Evolutionary conservation across 2,888 invertebrate genomes (phyloP).

Genomic region (Chouioia cunea): DNA sequence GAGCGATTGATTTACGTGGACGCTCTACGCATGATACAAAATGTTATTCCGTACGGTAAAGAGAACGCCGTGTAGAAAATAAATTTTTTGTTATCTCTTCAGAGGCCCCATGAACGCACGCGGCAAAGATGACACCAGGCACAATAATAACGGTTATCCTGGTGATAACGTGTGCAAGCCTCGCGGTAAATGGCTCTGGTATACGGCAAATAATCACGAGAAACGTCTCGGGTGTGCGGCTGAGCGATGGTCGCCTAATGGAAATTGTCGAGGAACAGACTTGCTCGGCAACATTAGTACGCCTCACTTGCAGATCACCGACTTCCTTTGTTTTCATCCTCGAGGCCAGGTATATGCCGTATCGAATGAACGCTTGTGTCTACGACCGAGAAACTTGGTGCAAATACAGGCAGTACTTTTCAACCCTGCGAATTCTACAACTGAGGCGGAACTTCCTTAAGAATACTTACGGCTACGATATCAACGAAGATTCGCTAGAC

Average conservation of each 20-base stretch:
- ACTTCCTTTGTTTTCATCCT: conserved; percentile 62
- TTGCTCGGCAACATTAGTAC: conserved; percentile 59
- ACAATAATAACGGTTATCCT: conserved; percentile 54
- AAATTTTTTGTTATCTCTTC: background rate
- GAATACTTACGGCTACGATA: conserved; percentile 59
- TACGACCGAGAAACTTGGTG: conserved; percentile 48
- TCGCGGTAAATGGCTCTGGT: conserved; percentile 29
- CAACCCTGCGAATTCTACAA: conserved; percentile 27
- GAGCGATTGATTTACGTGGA: too few species aligned
- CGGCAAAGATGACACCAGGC: conserved; percentile 56
- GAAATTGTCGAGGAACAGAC: conserved; percentile 62
- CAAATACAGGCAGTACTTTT: conserved; percentile 30
- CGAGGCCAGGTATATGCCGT: conserved; percentile 59
- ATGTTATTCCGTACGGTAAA: too few species aligned
- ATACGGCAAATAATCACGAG: conserved; percentile 49
- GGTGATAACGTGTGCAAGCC: conserved; percentile 45
- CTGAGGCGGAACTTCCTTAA: conserved; percentile 47
- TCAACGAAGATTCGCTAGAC: conserved; percentile 56
- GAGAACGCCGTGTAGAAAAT: too few species aligned
- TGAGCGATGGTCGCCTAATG: conserved; percentile 56
- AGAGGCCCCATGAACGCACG: conserved; percentile 33
- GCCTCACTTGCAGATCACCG: conserved; percentile 63
- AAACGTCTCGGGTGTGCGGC: conserved; percentile 53
- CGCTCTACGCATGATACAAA: too few species aligned
- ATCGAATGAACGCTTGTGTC: conserved; percentile 56